Evolutionary conservation across 2,113 vertebrate genomes (phyloP), one percentile per base, ranked within the genome.

Genomic region (Felis chaus): DNA sequence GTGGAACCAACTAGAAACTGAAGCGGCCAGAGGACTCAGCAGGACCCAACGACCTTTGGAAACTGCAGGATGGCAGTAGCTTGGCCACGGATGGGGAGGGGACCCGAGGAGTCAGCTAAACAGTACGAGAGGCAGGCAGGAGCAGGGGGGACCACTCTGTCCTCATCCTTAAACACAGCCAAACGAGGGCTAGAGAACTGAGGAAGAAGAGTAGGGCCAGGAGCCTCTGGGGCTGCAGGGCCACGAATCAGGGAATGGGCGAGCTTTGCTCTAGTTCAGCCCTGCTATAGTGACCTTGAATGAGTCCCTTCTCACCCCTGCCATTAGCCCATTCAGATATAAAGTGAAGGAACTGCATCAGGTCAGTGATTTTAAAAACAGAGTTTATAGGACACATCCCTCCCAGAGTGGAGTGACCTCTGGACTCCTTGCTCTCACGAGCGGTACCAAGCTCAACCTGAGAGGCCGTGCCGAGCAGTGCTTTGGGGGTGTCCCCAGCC

Each of bases 71-170:
- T 63, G 61, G 41, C 45, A 19, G 81, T 4, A 71, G 71, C 50
- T 65, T 86, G 94, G 57, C 57, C 4, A 0, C 1, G 33, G 50
- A 27, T 4, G 61, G 61, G 27, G 15, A 27, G 48, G 45, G 6
- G 21, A 12, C 5, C 0, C 2, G 29, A n/a, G 18, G 45, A 8
- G 16, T 2, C 4, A 1, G n/a, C 39, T 33, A 2, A 25, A 39
- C 4, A 0, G 5, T 0, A n/a, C 4, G 7, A 39, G 55, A 31
- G 36, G 48, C 39, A n/a, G 89, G 71, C 0, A 1, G 48, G 12
- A 50, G 45, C 1, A 0, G 3, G 36, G 2, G n/a, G 25, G 9
- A 0, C 57, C 11, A 11, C 3, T 16, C 45, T 14, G 1, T 5
- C 21, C 33, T 25, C 11, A 0, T 4, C n/a, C 80, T n/a, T 14